phyloP scores from a whole-genome alignment of 2,888 invertebrate genomes.

The Endotricha flammealis region DNA sequence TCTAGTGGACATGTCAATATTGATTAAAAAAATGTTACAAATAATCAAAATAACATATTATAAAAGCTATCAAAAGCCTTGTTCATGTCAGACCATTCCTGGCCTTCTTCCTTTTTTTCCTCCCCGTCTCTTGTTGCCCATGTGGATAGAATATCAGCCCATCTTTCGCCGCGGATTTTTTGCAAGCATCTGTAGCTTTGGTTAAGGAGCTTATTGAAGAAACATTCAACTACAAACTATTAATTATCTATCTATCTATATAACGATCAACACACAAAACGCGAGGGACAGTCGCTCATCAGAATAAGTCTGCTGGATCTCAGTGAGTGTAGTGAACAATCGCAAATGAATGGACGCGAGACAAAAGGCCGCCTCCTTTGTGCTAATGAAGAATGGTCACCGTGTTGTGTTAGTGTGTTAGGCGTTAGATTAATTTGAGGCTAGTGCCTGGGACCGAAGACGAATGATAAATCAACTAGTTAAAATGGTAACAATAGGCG shows the following conservation, averaged over 20 bases:
- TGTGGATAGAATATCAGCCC: no score
- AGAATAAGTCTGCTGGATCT: conserved; percentile 43
- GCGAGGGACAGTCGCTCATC: conserved; percentile 3
- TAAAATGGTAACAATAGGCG: neutral
- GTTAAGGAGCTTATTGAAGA: no score
- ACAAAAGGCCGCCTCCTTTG: conserved; percentile 72
- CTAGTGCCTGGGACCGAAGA: conserved; percentile 23
- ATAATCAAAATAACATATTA: no score
- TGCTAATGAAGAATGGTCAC: conserved; percentile 76
- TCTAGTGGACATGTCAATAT: no score
- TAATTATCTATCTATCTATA: neutral
- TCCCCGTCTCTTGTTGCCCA: no score
- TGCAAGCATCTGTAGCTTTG: no score
- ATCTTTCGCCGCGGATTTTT: no score
- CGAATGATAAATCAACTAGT: conserved; percentile 8
- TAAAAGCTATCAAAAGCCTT: no score
- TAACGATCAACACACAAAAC: neutral
- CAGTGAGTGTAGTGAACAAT: conserved; percentile 63
- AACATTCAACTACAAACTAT: neutral
- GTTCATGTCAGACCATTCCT: no score
- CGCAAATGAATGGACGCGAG: conserved; percentile 66
- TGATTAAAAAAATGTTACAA: no score
- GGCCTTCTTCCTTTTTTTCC: no score
- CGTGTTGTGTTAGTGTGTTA: conserved; percentile 59
- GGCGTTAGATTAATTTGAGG: conserved; percentile 61